Percentiles rank a stretch among this genome's conserved stretches.
These are phyloP conservation scores for Chymomyza fuscimana DNA, from an alignment of 2,888 invertebrate species.

Conservation along the genomic window DNA sequence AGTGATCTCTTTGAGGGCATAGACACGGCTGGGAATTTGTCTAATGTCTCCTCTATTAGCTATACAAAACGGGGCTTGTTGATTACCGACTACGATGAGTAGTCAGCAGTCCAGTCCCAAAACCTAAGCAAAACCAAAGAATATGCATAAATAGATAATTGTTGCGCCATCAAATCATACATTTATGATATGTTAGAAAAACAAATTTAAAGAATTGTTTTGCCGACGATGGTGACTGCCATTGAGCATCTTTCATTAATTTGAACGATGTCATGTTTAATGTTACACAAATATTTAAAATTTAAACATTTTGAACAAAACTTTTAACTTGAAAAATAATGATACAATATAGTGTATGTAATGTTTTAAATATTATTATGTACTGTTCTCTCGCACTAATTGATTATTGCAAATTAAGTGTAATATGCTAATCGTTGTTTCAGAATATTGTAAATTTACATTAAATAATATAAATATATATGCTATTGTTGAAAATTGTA, in stretches of 20 bases:
- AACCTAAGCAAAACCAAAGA: neutral
- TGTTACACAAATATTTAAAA: neutral
- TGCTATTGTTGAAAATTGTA: constrained; percentile 3
- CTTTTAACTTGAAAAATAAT: constrained; percentile 39
- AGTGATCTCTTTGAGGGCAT: constrained; percentile 65
- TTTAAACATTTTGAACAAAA: constrained; percentile 4
- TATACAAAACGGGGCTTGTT: constrained; percentile 73
- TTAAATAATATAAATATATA: neutral
- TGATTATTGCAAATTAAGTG: constrained; percentile 49
- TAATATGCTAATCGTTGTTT: constrained; percentile 5
- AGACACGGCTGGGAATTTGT: constrained; percentile 50
- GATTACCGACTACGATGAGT: constrained; percentile 75
- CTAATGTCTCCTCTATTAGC: constrained; percentile 54
- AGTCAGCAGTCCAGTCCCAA: constrained; percentile 18
- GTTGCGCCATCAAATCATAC: neutral
- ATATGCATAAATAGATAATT: neutral
- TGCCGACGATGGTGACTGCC: neutral
- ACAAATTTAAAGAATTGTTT: neutral
- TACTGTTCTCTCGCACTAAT: constrained; percentile 71
- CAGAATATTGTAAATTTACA: neutral
- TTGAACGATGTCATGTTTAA: neutral
- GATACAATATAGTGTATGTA: constrained; percentile 56
- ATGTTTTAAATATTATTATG: constrained; percentile 62
- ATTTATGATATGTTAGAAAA: neutral
- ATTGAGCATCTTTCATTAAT: neutral